phyloP scores from a whole-genome alignment of 2,113 vertebrate species.

The Eonycteris spelaea region DNA sequence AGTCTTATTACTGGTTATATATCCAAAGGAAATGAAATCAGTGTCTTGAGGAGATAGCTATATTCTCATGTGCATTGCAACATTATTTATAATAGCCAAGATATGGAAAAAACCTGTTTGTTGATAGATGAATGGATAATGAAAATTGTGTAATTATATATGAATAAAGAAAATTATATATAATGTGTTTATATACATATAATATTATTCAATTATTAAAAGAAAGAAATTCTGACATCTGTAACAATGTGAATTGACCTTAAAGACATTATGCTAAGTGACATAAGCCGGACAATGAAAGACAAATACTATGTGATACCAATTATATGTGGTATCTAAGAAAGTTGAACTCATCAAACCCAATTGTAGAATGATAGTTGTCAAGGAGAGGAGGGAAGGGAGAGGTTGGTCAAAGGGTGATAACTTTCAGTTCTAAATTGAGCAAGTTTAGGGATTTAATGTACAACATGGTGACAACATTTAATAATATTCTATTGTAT shows the following conservation, averaged over 20 bases:
- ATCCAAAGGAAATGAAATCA: neutral
- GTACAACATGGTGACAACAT: neutral
- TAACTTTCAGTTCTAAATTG: neutral
- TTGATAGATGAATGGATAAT: neutral
- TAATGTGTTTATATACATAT: neutral
- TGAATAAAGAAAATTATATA: too few relatives aligned
- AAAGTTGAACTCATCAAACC: neutral
- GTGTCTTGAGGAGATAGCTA: neutral
- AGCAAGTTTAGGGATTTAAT: neutral
- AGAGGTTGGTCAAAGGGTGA: neutral
- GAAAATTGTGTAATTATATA: neutral
- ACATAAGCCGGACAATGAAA: neutral
- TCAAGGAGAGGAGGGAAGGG: neutral
- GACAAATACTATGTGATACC: neutral
- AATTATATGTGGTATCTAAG: neutral
- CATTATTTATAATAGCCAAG: neutral
- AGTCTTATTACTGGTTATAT: neutral
- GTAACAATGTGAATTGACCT: neutral
- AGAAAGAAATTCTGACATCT: neutral
- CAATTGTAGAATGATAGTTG: neutral
- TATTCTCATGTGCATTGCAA: neutral
- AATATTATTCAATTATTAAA: neutral
- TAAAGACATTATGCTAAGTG: neutral
- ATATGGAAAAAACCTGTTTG: neutral
- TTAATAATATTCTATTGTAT: too few relatives aligned